These are phyloP conservation scores for Trypoxylus dichotomus DNA, from an alignment of 1,140 invertebrate genomes.

Conservation along the genomic window DNA sequence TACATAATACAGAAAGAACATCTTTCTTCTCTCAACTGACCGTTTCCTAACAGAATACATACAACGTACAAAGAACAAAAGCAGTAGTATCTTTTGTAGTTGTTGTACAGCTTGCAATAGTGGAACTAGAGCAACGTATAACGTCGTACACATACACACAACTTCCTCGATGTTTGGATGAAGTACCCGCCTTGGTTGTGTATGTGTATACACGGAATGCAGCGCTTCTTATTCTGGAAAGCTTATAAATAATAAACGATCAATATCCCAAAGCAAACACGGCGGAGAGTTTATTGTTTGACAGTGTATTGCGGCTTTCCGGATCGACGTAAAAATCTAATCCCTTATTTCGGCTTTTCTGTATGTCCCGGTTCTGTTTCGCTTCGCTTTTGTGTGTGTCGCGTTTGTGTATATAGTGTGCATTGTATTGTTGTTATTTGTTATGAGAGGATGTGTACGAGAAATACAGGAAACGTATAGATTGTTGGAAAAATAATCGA, in stretches of 20 bases:
- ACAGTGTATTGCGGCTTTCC: background rate
- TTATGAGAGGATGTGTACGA: background rate
- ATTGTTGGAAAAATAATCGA: background rate
- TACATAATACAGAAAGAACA: slow-evolving; percentile 10
- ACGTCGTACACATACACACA: background rate
- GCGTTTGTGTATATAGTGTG: background rate
- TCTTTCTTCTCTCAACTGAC: slow-evolving; percentile 17
- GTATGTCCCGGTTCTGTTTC: background rate
- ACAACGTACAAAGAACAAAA: background rate
- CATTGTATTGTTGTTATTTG: slow-evolving; percentile 8
- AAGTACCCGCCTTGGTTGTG: background rate
- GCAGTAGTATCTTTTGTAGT: too few species aligned
- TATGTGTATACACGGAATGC: background rate
- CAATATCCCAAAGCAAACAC: slow-evolving; percentile 13
- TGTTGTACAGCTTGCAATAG: background rate
- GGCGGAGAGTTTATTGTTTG: slow-evolving; percentile 10
- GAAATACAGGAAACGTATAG: background rate
- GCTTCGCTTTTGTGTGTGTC: background rate
- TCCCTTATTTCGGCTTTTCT: slow-evolving; percentile 8
- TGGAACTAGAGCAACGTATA: background rate
- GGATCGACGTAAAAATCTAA: slow-evolving; percentile 6
- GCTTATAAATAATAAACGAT: slow-evolving; percentile 23
- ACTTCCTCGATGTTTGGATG: too few species aligned
- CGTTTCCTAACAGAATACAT: background rate
- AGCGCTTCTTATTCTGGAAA: background rate